phyloP scores from a whole-genome alignment of 1,140 invertebrate genomes.

The Rhyzopertha dominica region DNA sequence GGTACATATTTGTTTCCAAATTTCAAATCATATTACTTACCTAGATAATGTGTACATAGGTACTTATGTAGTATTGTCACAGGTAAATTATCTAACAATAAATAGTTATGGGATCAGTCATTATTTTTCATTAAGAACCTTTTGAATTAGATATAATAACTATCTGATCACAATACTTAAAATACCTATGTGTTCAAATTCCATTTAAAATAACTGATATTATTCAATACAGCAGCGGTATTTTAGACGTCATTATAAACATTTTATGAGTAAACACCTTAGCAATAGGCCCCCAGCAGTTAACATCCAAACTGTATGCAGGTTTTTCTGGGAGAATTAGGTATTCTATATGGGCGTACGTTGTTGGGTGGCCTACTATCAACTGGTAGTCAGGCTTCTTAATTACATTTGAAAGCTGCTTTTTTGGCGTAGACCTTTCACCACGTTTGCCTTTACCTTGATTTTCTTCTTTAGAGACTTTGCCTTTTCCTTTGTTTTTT shows the following conservation, averaged over 20 bases:
- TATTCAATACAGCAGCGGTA: not conserved
- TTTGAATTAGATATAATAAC: slow-evolving; percentile 10
- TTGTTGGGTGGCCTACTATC: slow-evolving; percentile 9
- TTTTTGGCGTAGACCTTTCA: no score
- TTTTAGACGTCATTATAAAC: not conserved
- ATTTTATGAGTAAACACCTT: slow-evolving; percentile 15
- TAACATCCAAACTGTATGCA: slow-evolving; percentile 20
- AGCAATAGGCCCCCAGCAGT: slow-evolving; percentile 21
- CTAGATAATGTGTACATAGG: no score
- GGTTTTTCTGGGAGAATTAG: slow-evolving; percentile 17
- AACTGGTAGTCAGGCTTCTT: slow-evolving; percentile 6
- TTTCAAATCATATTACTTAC: no score
- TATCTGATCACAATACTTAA: slow-evolving; percentile 15
- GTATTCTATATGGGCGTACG: slow-evolving; percentile 21
- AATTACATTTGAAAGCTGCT: no score
- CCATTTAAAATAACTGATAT: not conserved
- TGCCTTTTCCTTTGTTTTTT: no score
- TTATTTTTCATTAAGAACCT: slow-evolving; percentile 4
- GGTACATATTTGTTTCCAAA: no score
- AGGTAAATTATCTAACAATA: slow-evolving; percentile 12
- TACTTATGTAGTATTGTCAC: no score
- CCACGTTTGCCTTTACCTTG: no score
- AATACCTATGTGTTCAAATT: not conserved
- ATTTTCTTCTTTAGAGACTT: no score
- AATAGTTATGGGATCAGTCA: slow-evolving; percentile 18